Percentiles rank a stretch among this genome's conserved stretches.
These are phyloP conservation scores for Atopsyche davidsoni DNA, from an alignment of 1,140 invertebrate genomes.

Conservation along the genomic window DNA sequence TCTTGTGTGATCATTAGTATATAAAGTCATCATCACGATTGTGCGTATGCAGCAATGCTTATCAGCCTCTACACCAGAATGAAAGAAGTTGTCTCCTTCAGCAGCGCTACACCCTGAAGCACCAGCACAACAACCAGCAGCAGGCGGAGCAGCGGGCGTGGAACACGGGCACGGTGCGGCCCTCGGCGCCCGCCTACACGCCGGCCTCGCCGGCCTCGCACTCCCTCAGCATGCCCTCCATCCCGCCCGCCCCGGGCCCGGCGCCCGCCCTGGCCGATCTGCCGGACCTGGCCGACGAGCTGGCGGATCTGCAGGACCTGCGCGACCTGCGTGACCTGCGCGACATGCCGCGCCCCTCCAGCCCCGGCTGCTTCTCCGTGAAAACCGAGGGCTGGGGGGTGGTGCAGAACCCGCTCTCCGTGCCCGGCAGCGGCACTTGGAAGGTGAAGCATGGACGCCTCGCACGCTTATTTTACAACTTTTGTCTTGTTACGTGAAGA, in stretches of 20 bases:
- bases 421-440: conserved; percentile 36
- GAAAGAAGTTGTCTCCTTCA: conserved; percentile 6
- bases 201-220: conserved; percentile 16
- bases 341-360: conserved; percentile 35
- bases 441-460: conserved; percentile 43
- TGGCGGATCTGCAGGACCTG: conserved; percentile 14
- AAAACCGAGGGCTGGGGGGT: conserved; percentile 46
- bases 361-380: conserved; percentile 48
- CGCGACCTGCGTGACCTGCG: conserved; percentile 7
- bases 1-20: too few relatives aligned
- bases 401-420: conserved; percentile 38
- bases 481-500: too few relatives aligned
- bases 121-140: conserved; percentile 10
- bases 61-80: too few relatives aligned
- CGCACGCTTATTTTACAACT: conserved; percentile 4
- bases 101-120: conserved; percentile 25
- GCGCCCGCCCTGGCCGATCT: conserved; percentile 15
- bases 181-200: conserved; percentile 19
- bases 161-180: conserved; percentile 13
- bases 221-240: conserved; percentile 29
- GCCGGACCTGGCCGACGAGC: conserved; percentile 19
- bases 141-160: conserved; percentile 21
- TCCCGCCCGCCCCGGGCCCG: conserved; percentile 15
- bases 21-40: too few relatives aligned
- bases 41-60: too few relatives aligned